Evolutionary conservation across 2,797 vertebrate genomes (phyloP).

Genomic region (Mormyrus hasselquistii): DNA sequence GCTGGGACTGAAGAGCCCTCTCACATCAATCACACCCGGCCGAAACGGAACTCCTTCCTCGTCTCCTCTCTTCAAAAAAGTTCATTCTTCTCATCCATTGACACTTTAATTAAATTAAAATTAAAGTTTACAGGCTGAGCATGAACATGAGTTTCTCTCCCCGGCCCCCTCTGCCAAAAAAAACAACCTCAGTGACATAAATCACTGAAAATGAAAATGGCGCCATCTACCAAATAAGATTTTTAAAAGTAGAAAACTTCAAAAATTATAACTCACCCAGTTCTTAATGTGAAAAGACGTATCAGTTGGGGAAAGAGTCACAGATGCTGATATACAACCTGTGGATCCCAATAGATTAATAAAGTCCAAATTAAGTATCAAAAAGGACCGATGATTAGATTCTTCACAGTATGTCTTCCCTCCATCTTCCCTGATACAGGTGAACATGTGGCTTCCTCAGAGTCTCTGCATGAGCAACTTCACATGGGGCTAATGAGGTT

Average conservation of each 20-base stretch:
- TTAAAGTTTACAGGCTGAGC: background rate
- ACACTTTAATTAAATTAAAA: slow-evolving; percentile 24
- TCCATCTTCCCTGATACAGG: background rate
- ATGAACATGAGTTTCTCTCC: background rate
- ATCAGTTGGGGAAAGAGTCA: background rate
- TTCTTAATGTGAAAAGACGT: background rate
- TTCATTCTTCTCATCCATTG: slow-evolving; percentile 3
- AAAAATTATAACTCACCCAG: background rate
- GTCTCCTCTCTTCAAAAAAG: slow-evolving; percentile 2
- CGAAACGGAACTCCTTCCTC: background rate
- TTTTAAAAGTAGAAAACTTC: background rate
- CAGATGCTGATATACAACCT: background rate
- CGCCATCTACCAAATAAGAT: background rate
- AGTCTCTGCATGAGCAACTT: background rate
- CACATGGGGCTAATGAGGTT: background rate
- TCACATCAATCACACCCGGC: background rate
- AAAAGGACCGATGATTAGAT: background rate
- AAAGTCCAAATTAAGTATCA: background rate
- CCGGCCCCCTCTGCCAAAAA: background rate
- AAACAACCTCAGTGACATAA: background rate
- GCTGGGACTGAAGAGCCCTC: slow-evolving; percentile 3
- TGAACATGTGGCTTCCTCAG: background rate
- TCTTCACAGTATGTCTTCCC: background rate
- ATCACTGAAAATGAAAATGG: background rate
- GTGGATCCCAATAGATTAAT: background rate